phyloP scores from a whole-genome alignment of 1,140 invertebrate species.

The Subanguina moxae region DNA sequence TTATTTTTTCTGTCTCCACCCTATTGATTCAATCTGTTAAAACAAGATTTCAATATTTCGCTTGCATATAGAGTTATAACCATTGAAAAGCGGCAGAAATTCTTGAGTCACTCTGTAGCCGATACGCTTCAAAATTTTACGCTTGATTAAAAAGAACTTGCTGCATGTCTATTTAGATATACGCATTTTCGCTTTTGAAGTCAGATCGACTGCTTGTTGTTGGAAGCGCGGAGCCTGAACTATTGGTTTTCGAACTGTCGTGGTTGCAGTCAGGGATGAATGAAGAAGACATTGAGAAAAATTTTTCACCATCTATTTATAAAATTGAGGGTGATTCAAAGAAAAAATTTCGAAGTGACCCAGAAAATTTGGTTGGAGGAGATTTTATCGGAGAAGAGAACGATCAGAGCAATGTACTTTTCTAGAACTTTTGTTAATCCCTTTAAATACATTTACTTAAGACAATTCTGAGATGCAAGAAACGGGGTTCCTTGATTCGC shows the following conservation, averaged over 20 bases:
- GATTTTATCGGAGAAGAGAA: constrained; percentile 58
- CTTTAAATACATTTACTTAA: constrained; percentile 42
- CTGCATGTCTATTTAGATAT: no score
- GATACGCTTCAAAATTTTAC: no score
- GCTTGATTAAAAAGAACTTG: no score
- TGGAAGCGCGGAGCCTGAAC: constrained; percentile 76
- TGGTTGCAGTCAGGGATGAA: constrained; percentile 55
- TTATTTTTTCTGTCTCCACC: no score
- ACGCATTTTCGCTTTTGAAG: constrained; percentile 71
- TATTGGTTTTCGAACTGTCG: constrained; percentile 74
- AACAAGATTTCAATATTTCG: no score
- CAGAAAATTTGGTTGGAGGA: constrained; percentile 26
- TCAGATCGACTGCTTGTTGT: constrained; percentile 71
- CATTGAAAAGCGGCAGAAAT: no score
- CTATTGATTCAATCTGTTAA: no score
- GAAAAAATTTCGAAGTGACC: constrained; percentile 29
- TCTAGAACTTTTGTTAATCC: background rate
- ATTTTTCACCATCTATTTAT: constrained; percentile 61
- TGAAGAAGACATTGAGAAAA: constrained; percentile 37
- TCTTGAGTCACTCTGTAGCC: no score
- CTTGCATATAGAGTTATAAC: no score
- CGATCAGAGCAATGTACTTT: constrained; percentile 48
- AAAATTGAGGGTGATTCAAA: constrained; percentile 55
- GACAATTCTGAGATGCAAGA: constrained; percentile 71
- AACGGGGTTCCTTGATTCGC: constrained; percentile 73